Base-by-base conservation (phyloP, 30 jellyfish, hydroid and myxozoan genomes). In the Aurelia aurita region DNA sequence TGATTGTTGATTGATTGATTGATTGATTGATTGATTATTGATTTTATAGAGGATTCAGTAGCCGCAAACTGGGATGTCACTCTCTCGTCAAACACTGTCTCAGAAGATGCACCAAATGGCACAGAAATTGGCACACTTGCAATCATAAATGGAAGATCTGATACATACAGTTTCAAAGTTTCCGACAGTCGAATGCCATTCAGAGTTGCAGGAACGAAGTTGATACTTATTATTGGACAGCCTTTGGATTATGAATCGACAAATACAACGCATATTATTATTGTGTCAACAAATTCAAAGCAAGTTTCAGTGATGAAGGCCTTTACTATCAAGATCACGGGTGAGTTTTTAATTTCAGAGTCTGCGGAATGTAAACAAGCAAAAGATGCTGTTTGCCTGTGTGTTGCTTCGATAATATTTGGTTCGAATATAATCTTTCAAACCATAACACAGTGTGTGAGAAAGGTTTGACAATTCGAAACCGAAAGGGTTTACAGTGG, bases 81-180 rank as follows among this genome's bases (percentile, higher is more conserved):
- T 18, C 82, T 80, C 15, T 63, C 92, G 4, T 69, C 92, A 20
- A 55, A 71, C 54, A 82, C 47, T 21, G 86, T 82, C 20, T 35
- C 85, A 15, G 92, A 82, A 32, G 77, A 82, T 55, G 85, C 92
- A 22, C 34, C 69, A 4, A 82, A 69, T 69, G 92, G 92, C 10
- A 82, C 92, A 5, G 75, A 27, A 22, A 34, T 80, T 67, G 91
- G 91, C 23, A 31, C 68, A 46, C 63, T 80, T 13, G 0, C 63
- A 16, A 53, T 82, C 22, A 1, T 82, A 0, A 54, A 55, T 57
- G 79, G 72, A 12, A 74, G 53, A 32, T 9, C 69, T 28, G 79
- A 34, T 18, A 19, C 46, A 5, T 82, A 67, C 86, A 67, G 65
- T 9, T 82, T 49, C 46, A 34, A 14, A 21, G 79, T 82, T 27